phyloP scores from a whole-genome alignment of 2,113 vertebrate species.

The Sphaerodactylus townsendi region DNA sequence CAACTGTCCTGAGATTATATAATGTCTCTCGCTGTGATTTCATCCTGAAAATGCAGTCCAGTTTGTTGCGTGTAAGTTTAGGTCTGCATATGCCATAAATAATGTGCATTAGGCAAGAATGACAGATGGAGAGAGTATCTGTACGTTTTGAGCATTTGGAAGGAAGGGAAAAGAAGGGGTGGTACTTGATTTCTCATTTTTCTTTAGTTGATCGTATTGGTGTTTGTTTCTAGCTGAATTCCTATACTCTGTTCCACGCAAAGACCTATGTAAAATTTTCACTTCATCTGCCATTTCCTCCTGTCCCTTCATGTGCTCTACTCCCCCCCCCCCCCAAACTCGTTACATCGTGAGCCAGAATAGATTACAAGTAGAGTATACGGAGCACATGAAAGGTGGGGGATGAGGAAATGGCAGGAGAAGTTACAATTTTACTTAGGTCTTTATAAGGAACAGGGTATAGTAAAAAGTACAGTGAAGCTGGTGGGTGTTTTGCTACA shows the following conservation, averaged over 20 bases:
- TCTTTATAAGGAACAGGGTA: too few species aligned
- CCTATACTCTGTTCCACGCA: too few species aligned
- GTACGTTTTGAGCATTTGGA: neutral
- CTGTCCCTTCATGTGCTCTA: too few species aligned
- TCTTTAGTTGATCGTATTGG: neutral
- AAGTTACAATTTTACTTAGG: too few species aligned
- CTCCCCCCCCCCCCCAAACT: too few species aligned
- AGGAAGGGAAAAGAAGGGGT: neutral
- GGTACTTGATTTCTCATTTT: accelerated
- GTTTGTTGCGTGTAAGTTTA: conserved; percentile 3
- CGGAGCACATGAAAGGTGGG: too few species aligned
- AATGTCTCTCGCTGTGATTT: neutral
- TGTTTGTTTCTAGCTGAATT: neutral
- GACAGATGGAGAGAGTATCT: neutral
- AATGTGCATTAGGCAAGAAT: neutral
- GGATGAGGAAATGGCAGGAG: too few species aligned
- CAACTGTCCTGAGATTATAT: neutral
- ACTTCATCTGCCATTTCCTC: too few species aligned
- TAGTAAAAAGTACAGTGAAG: neutral
- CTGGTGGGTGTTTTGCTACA: conserved; percentile 20
- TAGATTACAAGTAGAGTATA: too few species aligned
- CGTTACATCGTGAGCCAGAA: too few species aligned
- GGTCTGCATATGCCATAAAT: neutral
- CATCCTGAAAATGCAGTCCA: neutral
- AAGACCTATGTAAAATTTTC: too few species aligned